Base-by-base conservation (phyloP, 1,140 invertebrate species). In the Drosophila kurseongensis region DNA sequence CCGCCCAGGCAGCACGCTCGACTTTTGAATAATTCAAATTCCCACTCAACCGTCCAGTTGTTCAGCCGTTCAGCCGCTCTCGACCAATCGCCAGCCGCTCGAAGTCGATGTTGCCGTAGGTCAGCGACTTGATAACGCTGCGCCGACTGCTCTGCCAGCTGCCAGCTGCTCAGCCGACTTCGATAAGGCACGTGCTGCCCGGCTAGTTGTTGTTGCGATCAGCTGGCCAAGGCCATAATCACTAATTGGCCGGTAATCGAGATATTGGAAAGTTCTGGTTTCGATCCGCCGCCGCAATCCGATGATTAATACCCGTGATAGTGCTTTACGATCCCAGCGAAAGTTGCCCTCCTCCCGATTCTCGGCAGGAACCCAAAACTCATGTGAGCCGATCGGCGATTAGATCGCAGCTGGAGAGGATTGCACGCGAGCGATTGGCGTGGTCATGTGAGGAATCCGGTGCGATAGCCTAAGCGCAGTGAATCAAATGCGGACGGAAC, bases 91-190 rank as follows among this genome's bases (percentile, higher is more conserved):
- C 35, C 35, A 12, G 18, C 18, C 29, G 52, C 27, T 13, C 9
- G 55, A 40, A 35, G 48, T 4, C 18, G 47, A 14, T 68, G 68
- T 85, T 85, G 83, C 32, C 54, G 83, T 86, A 86, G 82, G 82
- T 86, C 82, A 88, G 79, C 83, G 71, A 88, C 82, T 72, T 78
- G 82, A 86, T 86, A 86, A 74, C 56, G 50, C 56, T 52, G 66
- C 29, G 48, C 2, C 48, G 29, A 12, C 48, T 9, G 27, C n/a
- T 4, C 48, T 35, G 48, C 7, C 13, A 32, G 5, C 29, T 32
- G 23, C n/a, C 44, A 6, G 10, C 44, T 12, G 18, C 42, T 1
- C 9, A 38, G 44, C 18, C 41, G 51, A 56, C 71, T 27, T 38
- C 47, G 59, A 80, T 76, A 68, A 77, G 73, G 75, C 75, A 77